A percentile compares a stretch with the other conserved stretches of the same genome.
Evolutionary conservation across 2,888 invertebrate genomes (phyloP).

Genomic region (Netelia virgata): DNA sequence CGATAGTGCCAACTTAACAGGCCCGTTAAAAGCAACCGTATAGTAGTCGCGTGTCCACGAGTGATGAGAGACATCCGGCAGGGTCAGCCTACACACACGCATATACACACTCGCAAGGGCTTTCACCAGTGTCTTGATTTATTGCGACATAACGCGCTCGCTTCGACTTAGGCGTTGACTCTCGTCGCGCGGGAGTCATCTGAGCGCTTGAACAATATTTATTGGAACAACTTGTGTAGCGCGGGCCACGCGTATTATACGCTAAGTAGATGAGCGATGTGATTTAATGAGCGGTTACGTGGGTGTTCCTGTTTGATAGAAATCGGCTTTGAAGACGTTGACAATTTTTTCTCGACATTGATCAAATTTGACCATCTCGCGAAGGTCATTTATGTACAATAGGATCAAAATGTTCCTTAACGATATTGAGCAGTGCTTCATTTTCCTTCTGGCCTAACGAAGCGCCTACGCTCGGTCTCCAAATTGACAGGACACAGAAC

Average conservation of each 20-base stretch:
- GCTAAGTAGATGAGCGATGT: constrained; percentile 21
- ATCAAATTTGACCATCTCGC: background rate
- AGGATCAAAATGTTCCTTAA: too few relatives aligned
- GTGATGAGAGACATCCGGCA: constrained; percentile 72
- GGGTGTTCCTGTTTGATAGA: background rate
- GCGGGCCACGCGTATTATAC: constrained; percentile 23
- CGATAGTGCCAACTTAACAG: constrained; percentile 72
- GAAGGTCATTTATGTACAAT: too few relatives aligned
- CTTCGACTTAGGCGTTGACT: constrained; percentile 30
- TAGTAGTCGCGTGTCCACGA: constrained; percentile 70
- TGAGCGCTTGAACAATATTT: constrained; percentile 51
- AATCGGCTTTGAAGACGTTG: background rate
- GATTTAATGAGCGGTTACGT: constrained; percentile 17
- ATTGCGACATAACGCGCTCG: constrained; percentile 58
- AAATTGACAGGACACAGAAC: background rate
- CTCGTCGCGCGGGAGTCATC: constrained; percentile 26
- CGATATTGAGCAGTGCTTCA: too few relatives aligned
- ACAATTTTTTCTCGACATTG: background rate
- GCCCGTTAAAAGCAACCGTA: constrained; percentile 72
- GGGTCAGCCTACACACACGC: constrained; percentile 62
- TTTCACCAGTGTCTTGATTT: constrained; percentile 11
- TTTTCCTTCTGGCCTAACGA: too few relatives aligned
- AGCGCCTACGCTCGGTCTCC: too few relatives aligned
- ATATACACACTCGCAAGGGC: constrained; percentile 5
- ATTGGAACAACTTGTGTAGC: constrained; percentile 39